Percentiles rank a stretch among this genome's conserved stretches.
Evolutionary conservation across 2,113 vertebrate genomes (phyloP).

Genomic region (Indicator maculatus): DNA sequence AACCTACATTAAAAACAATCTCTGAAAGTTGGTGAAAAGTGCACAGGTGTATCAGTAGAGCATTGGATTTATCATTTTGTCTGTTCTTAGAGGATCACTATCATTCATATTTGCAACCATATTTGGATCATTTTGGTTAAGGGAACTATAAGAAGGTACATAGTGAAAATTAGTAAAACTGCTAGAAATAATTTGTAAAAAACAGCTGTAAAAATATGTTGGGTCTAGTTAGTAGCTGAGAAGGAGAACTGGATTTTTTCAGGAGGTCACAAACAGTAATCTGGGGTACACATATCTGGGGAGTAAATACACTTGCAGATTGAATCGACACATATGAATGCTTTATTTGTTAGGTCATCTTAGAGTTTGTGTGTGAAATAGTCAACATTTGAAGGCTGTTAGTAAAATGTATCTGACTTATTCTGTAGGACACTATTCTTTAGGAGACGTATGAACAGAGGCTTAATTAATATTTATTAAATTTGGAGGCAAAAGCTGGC

Average conservation of each 20-base stretch:
- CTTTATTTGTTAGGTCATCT: neutral
- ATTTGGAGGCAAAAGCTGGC: neutral
- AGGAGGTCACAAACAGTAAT: neutral
- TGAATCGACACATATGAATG: neutral
- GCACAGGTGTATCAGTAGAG: neutral
- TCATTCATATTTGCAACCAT: neutral
- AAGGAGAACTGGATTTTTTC: neutral
- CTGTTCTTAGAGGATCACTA: neutral
- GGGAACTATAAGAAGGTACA: neutral
- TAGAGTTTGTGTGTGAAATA: neutral
- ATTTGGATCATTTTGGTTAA: neutral
- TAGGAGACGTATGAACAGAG: neutral
- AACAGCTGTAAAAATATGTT: neutral
- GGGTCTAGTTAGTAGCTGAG: neutral
- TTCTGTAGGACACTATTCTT: neutral
- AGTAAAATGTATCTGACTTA: neutral
- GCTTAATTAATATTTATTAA: constrained; percentile 28
- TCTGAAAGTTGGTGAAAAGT: neutral
- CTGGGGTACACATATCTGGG: neutral
- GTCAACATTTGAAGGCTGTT: neutral
- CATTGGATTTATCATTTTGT: neutral
- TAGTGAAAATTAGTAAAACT: neutral
- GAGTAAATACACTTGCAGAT: neutral
- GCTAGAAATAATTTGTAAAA: neutral
- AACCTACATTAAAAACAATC: neutral